Base-by-base conservation (phyloP, 2,113 vertebrate species). In the Apaloderma vittatum region DNA sequence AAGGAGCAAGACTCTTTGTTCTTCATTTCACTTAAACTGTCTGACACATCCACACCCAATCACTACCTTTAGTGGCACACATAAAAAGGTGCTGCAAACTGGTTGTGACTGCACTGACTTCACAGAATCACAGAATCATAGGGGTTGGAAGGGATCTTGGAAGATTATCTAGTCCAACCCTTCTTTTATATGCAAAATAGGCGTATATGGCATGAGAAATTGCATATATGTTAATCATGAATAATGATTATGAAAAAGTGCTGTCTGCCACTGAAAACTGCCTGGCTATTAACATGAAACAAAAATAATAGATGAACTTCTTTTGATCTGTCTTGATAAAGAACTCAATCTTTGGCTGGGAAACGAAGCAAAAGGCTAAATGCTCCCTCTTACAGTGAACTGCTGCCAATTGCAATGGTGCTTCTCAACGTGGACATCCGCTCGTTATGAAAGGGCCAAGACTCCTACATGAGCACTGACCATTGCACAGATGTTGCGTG, bases 401-500 rank as follows among this genome's bases (percentile, higher is more conserved):
- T 29, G 34, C 23, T 94, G 79, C 86, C 68, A 82, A 1, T 9
- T 46, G 20, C 52, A 83, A 14, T 14, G 51, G 20, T 92, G 65
- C 55, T 84, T 93, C 93, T 86, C 26, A 51, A 29, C 4, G 1
- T 30, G 37, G 68, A 71, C 57, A 86, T 86, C 43, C 3, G 0
- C 45, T 88, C 57, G 8, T 59, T 51, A 67, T 45, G 71, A 86
- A 86, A 93, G 55, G 43, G 40, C 43, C 61, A 46, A 83, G 45
- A 24, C 27, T 77, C 59, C n/a, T 68, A 59, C 77, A 72, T 8
- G 49, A 92, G 40, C 59, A 59, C 61, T 91, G 86, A 72, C 62
- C 83, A 51, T 37, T 85, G 74, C 80, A 61, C 94, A 97, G 94
- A 88, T 96, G 90, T 87, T n/a, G 80, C 79, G 83, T 89, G 88